Evolutionary conservation across 2,888 invertebrate species (phyloP), one percentile per base, ranked within the genome.

Genomic region (Drosophila rellima): DNA sequence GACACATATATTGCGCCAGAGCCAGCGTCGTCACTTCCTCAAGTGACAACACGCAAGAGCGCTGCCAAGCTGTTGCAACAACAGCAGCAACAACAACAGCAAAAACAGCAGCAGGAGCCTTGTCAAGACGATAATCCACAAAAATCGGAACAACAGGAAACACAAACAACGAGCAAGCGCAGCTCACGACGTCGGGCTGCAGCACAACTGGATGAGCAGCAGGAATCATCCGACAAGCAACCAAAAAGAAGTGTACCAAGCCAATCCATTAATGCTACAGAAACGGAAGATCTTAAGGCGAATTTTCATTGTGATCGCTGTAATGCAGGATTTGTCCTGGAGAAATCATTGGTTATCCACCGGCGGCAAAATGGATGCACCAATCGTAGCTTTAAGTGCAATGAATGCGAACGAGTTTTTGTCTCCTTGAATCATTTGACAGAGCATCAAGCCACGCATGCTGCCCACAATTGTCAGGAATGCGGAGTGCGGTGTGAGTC

Each of bases 401-500:
- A 93, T 0, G 82, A 92, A n/a, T 93, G 93, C 51, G 82, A 89
- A 2, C 88, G 91, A 26, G 94, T 94, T 23, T 95, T 95, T 63
- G 93, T 94, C n/a, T 93, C 94, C 31, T 92, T 93, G 66, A 93
- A 94, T 0, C 94, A 93, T 70, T 90, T 95, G 48, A 93, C 93
- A 7, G 94, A 93, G 11, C 95, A 95, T 68, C 92, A 94, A 55
- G 74, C 78, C 0, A 85, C 81, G 0, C 92, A 92, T 68, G 82
- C 77, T 18, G 72, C 77, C 0, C 77, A 79, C n/a, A 74, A 74
- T 13, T 92, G 92, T 47, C 78, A 74, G n/a, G 90, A 89, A 51
- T 94, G 94, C 45, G 67, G 89, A 0, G 88, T 93, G 59, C 90
- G 88, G 3, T 94, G 93, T 59, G 82, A 92, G 0, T 92, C 91